Evolutionary conservation across 2,888 invertebrate genomes (phyloP), one percentile per base, ranked within the genome.

Genomic region (Hypomecis atomaria): DNA sequence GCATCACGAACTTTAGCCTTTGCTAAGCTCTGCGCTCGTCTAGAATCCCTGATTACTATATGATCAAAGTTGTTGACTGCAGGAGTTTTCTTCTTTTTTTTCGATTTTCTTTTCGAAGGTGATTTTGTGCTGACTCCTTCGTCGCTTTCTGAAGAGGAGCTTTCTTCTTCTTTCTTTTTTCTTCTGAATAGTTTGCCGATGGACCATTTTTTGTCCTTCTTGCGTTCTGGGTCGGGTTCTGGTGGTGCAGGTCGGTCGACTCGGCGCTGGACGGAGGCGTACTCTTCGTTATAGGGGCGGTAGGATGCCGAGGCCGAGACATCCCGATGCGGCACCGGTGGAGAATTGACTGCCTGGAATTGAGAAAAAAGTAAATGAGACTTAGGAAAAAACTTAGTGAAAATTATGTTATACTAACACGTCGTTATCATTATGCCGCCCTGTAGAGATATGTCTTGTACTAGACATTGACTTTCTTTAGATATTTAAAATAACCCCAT

Each of bases 181-280:
- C 96, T 94, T 69, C 96, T 94, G 80, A 97, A 96, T 4, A 97
- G 93, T 75, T 95, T 96, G 6, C 97, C 96, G 48, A 97, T 94
- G 7, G 96, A 96, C 97, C 97, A 97, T 85, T 96, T 96, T 74
- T 95, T 96, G 75, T 95, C 95, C 77, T 94, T 94, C 70, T 93
- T 93, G 75, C 90, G 86, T 82, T 91, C 91, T n/a, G 76, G 71
- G 45, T 90, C 90, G 9, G 78, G 74, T 73, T 89, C 88, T 52
- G 84, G 78, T 66, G 81, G 86, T 44, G 76, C 71, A 10, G 88
- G 84, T 56, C 87, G 79, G 50, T 90, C 90, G 57, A 82, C 77
- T 37, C 88, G 88, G 6, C 87, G 87, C 65, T 85, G 88, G 70
- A 87, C 81, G 72, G 86, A 75, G 62, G 85, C 80, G 73, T 89